phyloP scores from a whole-genome alignment of 92 coral and sea anemone genomes.

The Umimayanthus chanpuru region DNA sequence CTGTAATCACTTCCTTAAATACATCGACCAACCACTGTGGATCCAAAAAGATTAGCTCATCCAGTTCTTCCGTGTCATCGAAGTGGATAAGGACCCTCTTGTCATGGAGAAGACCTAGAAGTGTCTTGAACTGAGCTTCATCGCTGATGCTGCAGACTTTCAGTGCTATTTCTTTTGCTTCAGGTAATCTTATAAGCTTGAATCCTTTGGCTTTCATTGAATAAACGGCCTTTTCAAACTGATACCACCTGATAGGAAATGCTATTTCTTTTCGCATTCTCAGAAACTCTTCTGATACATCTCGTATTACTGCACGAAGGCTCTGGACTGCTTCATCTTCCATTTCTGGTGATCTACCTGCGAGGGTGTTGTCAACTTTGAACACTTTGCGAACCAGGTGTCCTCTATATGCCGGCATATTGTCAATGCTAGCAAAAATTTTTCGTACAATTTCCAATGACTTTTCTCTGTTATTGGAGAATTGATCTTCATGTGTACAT shows the following conservation, averaged over 20 bases:
- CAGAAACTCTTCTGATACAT: not conserved
- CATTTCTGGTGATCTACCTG: not conserved
- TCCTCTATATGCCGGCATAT: not conserved
- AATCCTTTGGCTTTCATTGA: conserved; percentile 7
- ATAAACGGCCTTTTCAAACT: conserved; percentile 59
- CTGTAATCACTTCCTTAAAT: conserved; percentile 64
- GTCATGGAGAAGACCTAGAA: conserved; percentile 61
- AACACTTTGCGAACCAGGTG: not conserved
- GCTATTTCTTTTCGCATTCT: not conserved
- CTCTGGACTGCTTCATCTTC: not conserved
- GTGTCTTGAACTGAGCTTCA: conserved; percentile 39
- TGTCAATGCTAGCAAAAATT: not conserved
- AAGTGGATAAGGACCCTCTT: conserved; percentile 62
- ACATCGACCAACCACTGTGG: too few relatives aligned
- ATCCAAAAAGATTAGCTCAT: too few relatives aligned
- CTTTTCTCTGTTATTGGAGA: not conserved
- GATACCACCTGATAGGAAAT: conserved; percentile 58
- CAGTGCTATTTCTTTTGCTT: conserved; percentile 50
- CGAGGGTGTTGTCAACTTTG: not conserved
- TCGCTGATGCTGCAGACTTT: conserved; percentile 33
- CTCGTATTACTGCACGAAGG: not conserved
- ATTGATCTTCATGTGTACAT: not conserved
- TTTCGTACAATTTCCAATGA: not conserved
- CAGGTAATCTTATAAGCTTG: conserved; percentile 35
- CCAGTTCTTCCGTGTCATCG: conserved; percentile 25